Base-by-base conservation (phyloP, 1,140 invertebrate genomes). In the Neuroterus valhalla region DNA sequence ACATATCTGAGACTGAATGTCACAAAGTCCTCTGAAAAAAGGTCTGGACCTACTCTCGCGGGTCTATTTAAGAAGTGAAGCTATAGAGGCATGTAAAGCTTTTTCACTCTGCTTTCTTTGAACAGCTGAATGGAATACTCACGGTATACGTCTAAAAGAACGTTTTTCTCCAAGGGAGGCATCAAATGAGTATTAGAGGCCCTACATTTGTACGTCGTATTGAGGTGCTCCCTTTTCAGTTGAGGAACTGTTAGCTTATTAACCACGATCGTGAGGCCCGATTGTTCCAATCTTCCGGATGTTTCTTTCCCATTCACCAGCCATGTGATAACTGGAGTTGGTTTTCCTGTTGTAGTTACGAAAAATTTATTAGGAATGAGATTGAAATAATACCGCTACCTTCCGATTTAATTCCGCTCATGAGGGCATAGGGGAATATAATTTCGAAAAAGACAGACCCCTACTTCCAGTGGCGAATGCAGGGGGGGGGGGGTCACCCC, bases 171-270 rank as follows among this genome's bases (percentile, higher is more conserved):
- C 62, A 94, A 91, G 0, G 96, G 95, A 79, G 94, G 92, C 84
- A 95, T 95, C 31, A 96, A 92, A 82, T 96, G 95, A 17, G 96
- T 96, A 86, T 97, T 97, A 67, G 93, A 94, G 0, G 96, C 96
- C 84, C 94, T 94, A 87, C 96, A 97, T 87, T 95, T 96, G 89
- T 94, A 95, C 4, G 94, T 95, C 11, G 94, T 94, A 85, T 96
- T 96, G 52, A 96, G 91, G 72, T 96, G 94, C 71, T 93, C 92
- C 78, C 96, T 91, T 76, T 92, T 92, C 55, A 97, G 90, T 72
- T 92, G 91, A 11, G 92, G 91, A 68, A 97, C 91, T 81, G 94
- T 93, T 75, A 97, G 88, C 71, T 93, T 91, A 89, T 96, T 96
- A 52, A 96, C 94, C 11, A 96, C 93, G 15, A 96, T 93, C 82